Conservation (phyloP, 2,888 invertebrate genomes). For the Hyles lineata region DNA sequence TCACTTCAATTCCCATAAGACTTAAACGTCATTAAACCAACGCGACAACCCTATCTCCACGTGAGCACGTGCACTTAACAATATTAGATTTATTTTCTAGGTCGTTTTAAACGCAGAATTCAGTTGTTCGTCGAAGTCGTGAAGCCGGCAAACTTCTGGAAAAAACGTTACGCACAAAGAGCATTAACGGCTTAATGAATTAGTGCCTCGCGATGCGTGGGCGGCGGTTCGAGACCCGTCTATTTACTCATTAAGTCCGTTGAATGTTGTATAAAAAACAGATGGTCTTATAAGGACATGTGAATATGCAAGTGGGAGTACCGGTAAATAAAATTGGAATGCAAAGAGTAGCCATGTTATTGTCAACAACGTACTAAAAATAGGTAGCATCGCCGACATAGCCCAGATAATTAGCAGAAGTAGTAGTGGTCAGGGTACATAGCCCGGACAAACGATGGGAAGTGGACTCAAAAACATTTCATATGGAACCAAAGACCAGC, state of each 20-base stretch:
- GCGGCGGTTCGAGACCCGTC: conserved; percentile 7
- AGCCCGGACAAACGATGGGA: too few relatives aligned
- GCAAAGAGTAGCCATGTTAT: too few relatives aligned
- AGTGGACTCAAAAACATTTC: too few relatives aligned
- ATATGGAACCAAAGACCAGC: too few relatives aligned
- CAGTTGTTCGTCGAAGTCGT: background rate
- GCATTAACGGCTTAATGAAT: conserved; percentile 17
- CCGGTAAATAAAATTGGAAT: too few relatives aligned
- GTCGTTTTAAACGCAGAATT: conserved; percentile 6
- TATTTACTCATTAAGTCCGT: background rate
- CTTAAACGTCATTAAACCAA: background rate
- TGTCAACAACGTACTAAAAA: too few relatives aligned
- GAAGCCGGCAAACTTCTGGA: conserved; percentile 6
- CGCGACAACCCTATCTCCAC: background rate
- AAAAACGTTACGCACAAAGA: conserved; percentile 16
- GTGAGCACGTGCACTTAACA: conserved; percentile 12
- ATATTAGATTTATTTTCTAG: conserved; percentile 6
- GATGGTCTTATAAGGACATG: background rate
- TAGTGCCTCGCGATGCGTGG: background rate
- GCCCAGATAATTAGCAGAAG: too few relatives aligned
- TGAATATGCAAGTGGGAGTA: too few relatives aligned
- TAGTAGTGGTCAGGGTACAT: too few relatives aligned
- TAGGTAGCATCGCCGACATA: too few relatives aligned
- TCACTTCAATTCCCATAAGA: background rate
- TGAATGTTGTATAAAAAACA: background rate